Base-by-base conservation (phyloP, 1,140 invertebrate species). In the Popillia japonica region DNA sequence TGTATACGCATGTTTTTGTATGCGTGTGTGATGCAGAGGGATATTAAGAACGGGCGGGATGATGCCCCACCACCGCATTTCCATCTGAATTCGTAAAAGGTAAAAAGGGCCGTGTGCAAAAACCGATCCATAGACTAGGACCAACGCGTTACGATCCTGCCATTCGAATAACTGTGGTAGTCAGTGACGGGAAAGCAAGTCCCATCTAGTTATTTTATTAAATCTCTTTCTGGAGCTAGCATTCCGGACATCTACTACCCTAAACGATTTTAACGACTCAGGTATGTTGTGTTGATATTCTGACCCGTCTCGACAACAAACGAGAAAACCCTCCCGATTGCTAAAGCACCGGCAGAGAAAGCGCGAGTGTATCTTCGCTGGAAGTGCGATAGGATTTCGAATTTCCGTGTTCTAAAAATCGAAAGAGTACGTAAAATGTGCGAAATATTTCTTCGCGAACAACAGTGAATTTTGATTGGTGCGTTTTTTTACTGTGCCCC, bases 131-230 rank as follows among this genome's bases (percentile, higher is more conserved):
- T 87, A 87, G 85, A 87, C 86, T 86, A 87, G 84, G 82, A 80
- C 78, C 78, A 40, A 61, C 78, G 3, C 41, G 40, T 59, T 41
- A 76, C 78, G 79, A 79, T 78, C 80, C 68, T 20, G 76, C 77
- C 86, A 87, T 85, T 87, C 85, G 85, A 86, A 86, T 84, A 82
- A 83, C 81, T 81, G 86, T 85, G 85, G 86, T 86, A 86, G 84
- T 86, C 78, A 86, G 86, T 85, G 84, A 84, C 81, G 83, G 83
- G 83, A 83, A 83, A 82, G 81, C 80, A 82, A 82, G 81, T 77
- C 80, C 78, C 78, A 78, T 55, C 14, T 55, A 79, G n/a, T 77
- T 68, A 75, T 77, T 23, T 64, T 23, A 64, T 64, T 17, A 68
- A 68, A 68, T 27, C 17, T 55, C 61, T 72, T 72, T 48, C 80